Evolutionary conservation across 2,797 vertebrate genomes (phyloP).

Genomic region (Lophotriccus pileatus): DNA sequence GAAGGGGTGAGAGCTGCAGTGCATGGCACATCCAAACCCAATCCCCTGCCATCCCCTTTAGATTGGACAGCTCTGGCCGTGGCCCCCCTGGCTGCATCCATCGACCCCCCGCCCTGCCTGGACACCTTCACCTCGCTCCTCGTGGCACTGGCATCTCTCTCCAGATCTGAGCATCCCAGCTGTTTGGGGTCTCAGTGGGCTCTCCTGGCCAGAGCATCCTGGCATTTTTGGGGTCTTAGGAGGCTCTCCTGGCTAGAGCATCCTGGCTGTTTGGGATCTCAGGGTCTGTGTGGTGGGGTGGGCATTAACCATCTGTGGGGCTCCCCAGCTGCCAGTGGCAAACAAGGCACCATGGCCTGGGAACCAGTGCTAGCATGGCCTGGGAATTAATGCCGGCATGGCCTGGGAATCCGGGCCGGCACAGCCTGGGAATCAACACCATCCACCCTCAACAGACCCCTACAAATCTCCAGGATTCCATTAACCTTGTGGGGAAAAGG

Average conservation of each 20-base stretch:
- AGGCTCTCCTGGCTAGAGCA: not conserved
- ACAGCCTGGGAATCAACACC: not conserved
- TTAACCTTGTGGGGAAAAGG: not conserved
- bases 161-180: not conserved
- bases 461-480: not conserved
- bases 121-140: not conserved
- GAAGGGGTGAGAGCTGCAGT: not conserved
- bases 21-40: accelerated
- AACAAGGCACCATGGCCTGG: not conserved
- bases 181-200: not conserved
- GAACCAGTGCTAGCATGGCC: not conserved
- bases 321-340: not conserved
- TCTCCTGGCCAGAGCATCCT: not conserved
- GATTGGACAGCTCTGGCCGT: accelerated
- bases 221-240: not conserved
- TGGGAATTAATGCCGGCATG: not conserved
- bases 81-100: no score
- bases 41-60: no score
- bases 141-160: not conserved
- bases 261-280: accelerated
- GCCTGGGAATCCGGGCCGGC: not conserved
- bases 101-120: not conserved
- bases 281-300: accelerated
- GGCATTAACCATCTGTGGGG: accelerated
- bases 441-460: not conserved